A percentile compares a stretch with the other conserved stretches of the same genome.
These are phyloP conservation scores for Symphodus melops DNA, from an alignment of 2,113 vertebrate species.

Conservation along the genomic window DNA sequence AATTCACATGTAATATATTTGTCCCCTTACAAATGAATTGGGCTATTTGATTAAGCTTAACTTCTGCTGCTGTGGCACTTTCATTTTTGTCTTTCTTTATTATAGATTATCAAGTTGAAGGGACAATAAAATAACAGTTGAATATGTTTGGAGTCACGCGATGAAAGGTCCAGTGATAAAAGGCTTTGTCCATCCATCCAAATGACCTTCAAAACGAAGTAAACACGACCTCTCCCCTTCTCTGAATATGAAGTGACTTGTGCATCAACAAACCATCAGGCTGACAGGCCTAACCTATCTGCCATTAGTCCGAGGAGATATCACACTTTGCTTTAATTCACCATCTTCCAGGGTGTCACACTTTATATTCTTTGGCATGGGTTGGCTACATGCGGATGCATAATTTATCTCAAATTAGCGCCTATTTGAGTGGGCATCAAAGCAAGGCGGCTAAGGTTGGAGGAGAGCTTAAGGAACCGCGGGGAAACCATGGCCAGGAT, in stretches of 20 bases:
- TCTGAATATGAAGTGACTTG: constrained; percentile 61
- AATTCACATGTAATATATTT: neutral
- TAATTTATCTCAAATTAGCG: constrained; percentile 81
- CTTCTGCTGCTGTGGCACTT: no score
- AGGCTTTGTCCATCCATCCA: neutral
- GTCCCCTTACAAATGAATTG: neutral
- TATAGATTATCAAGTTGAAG: neutral
- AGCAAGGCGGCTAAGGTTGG: constrained; percentile 77
- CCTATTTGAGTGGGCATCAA: constrained; percentile 84
- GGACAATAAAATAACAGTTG: neutral
- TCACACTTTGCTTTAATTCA: constrained; percentile 79
- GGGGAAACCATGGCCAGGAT: constrained; percentile 89
- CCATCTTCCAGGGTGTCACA: constrained; percentile 76
- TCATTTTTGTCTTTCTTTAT: no score
- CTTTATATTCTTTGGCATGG: constrained; percentile 78
- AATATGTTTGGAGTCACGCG: constrained; percentile 12
- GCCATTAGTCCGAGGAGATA: constrained; percentile 70
- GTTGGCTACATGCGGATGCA: constrained; percentile 76
- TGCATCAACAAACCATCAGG: constrained; percentile 67
- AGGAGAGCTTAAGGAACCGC: constrained; percentile 87
- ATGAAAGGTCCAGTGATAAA: neutral
- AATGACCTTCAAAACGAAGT: constrained; percentile 64
- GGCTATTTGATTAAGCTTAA: no score
- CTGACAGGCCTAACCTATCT: constrained; percentile 72
- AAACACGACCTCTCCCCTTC: constrained; percentile 52